Base-by-base conservation (phyloP, 1,140 invertebrate genomes). In the Yoshiicerus persimilis region DNA sequence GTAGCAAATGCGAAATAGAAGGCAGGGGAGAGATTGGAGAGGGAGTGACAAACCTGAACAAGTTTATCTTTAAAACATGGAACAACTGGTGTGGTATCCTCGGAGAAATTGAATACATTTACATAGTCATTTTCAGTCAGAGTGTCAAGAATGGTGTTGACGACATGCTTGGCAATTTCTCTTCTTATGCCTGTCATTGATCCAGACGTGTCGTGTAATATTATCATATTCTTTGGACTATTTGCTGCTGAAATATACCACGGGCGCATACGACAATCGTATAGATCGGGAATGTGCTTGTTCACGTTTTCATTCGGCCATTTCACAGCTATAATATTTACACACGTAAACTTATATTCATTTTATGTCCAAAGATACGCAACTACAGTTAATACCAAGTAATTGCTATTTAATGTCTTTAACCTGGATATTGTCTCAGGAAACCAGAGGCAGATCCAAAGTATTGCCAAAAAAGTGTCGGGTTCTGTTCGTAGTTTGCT, bases 211-310 rank as follows among this genome's bases (percentile, higher is more conserved):
- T 99, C 99, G 62, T 99, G 94, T 30, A 99, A 93, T 88, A 99
- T 98, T 27, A 99, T 95, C 89, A 99, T 95, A 92, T 99, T 98
- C 93, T 99, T 99, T 11, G 98, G 98, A 90, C 97, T 98, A 0
- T 98, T 98, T 0, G 98, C 97, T 1, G 98, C 98, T 93, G 99
- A 96, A 88, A 99, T 98, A 92, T 98, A 99, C 97, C 97, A 98
- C 30, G 96, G 96, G 75, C 96, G 93, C 23, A 96, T 95, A 11
- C 97, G 94, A 91, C 96, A 97, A 91, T 98, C 97, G 91, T 97
- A 98, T 1, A 95, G 92, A 93, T 98, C 96, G 23, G 96, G 93
- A 47, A 93, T 91, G 75, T 92, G 87, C 36, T 84, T 83, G 34
- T 88, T 77, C 25, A 47, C 90, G 41, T 92, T 95, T 0, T 92